Conservation (phyloP, 2,113 vertebrate genomes). For the Neolamprologus toae region DNA sequence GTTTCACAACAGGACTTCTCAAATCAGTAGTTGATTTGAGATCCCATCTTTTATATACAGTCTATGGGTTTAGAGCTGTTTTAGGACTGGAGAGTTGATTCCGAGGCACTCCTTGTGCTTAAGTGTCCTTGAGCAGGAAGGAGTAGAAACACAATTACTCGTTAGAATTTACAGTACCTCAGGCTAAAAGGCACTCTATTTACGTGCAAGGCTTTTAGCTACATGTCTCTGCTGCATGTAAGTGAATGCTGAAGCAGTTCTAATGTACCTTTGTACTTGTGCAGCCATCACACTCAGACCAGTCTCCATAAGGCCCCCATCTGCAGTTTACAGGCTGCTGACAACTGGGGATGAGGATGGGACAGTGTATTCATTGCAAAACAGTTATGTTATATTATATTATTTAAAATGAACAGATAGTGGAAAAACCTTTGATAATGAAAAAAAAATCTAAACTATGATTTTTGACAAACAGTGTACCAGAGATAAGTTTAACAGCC, state of each 20-base stretch:
- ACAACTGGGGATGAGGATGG: conserved; percentile 35
- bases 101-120: background rate
- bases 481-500: background rate
- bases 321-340: conserved; percentile 72
- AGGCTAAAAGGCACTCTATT: background rate
- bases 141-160: background rate
- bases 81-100: background rate
- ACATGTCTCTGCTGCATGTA: background rate
- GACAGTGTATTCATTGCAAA: background rate
- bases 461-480: background rate
- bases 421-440: background rate
- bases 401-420: background rate
- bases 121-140: background rate
- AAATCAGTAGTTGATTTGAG: background rate
- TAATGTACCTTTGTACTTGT: conserved; percentile 61
- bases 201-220: background rate
- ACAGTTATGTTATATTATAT: background rate
- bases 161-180: background rate
- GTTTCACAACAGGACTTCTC: background rate
- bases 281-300: conserved; percentile 89
- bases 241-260: background rate
- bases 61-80: background rate
- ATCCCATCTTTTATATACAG: background rate
- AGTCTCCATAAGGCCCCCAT: conserved; percentile 79
- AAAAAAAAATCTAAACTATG: background rate